Evolutionary conservation across 2,797 vertebrate genomes (phyloP).

Genomic region (Phalloptychus januarius): DNA sequence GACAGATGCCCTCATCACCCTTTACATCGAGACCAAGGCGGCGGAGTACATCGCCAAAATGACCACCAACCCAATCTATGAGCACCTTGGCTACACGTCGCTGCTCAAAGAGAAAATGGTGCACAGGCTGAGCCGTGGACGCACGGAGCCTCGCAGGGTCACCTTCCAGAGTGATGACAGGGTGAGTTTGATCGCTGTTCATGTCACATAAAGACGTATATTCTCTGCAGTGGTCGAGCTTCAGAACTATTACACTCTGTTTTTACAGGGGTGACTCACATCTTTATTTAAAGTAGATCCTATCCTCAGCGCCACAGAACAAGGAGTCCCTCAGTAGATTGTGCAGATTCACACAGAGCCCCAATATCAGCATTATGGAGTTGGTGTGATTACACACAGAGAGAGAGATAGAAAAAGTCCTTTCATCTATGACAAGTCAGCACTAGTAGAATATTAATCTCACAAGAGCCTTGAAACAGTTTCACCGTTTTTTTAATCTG

Average conservation of each 20-base stretch:
- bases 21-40: constrained; percentile 98
- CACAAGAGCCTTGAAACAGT: neutral
- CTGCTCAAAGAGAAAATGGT: constrained; percentile 92
- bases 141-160: constrained; percentile 86
- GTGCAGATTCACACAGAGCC: neutral
- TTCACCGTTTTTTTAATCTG: neutral
- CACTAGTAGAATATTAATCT: neutral
- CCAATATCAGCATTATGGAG: constrained; percentile 9
- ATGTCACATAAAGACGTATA: neutral
- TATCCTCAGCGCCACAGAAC: neutral
- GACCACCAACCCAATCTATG: constrained; percentile 99
- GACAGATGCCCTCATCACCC: constrained; percentile 95
- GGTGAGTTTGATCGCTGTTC: constrained; percentile 78
- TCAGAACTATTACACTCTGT: neutral
- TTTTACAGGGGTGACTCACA: neutral
- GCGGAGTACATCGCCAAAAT: constrained; percentile 98
- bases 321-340: constrained; percentile 5
- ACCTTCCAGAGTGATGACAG: constrained; percentile 89
- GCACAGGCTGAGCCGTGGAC: constrained; percentile 86
- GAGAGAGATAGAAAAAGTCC: neutral
- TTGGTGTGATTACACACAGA: neutral
- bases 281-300: neutral
- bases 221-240: neutral
- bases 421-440: neutral
- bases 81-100: constrained; percentile 95